phyloP scores from a whole-genome alignment of 2,113 vertebrate genomes.

The Xerus inauris region DNA sequence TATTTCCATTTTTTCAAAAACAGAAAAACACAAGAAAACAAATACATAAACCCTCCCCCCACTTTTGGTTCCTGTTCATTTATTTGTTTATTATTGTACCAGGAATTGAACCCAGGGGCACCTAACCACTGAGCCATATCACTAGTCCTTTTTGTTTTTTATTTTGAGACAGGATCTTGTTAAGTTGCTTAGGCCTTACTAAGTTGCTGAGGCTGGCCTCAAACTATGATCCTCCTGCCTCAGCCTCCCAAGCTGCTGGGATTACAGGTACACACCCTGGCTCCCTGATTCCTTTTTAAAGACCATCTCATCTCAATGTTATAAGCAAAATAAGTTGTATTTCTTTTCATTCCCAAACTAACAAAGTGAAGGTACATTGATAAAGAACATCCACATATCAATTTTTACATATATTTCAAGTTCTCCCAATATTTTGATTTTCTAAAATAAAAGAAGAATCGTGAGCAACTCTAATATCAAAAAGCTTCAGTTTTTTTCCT shows the following conservation, averaged over 20 bases:
- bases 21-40: slow-evolving; percentile 26
- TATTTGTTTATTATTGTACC: too few species aligned
- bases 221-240: too few species aligned
- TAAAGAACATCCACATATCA: neutral
- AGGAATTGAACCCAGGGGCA: too few species aligned
- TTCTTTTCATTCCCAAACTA: slow-evolving; percentile 26
- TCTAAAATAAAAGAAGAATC: neutral
- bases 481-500: neutral
- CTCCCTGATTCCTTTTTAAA: neutral
- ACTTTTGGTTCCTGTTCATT: neutral
- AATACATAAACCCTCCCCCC: neutral
- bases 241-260: too few species aligned
- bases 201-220: too few species aligned
- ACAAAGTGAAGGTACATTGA: neutral
- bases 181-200: too few species aligned
- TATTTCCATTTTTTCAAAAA: slow-evolving; percentile 44
- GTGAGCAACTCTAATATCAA: neutral
- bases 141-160: too few species aligned
- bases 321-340: neutral
- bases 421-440: neutral
- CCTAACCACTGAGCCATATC: too few species aligned
- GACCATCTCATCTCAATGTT: neutral
- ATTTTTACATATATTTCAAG: neutral
- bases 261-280: too few species aligned
- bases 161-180: too few species aligned